Evolutionary conservation across 2,888 invertebrate species (phyloP).

Genomic region (Rotaria macrura): DNA sequence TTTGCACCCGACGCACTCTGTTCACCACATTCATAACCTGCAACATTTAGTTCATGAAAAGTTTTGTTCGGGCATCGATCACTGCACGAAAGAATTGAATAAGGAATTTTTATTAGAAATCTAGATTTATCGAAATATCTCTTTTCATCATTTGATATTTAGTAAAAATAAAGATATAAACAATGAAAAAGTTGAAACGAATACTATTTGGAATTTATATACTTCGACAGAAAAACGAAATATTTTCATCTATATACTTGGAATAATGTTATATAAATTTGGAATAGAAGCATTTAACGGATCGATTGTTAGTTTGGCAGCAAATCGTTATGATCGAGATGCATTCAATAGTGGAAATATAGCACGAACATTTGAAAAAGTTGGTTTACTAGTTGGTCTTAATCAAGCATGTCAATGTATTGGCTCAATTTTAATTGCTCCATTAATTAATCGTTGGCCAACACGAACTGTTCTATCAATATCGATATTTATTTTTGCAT

Average conservation of each 20-base stretch:
- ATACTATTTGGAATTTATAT: not conserved
- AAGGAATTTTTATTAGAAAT: too few relatives aligned
- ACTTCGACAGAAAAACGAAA: not conserved
- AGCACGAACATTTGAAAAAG: not conserved
- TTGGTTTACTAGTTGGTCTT: not conserved
- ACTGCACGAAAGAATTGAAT: too few relatives aligned
- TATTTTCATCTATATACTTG: not conserved
- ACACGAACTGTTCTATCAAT: constrained; percentile 8
- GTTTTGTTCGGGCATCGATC: too few relatives aligned
- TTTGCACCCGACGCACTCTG: too few relatives aligned
- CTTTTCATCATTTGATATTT: too few relatives aligned
- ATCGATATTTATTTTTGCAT: not conserved
- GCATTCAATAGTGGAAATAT: not conserved
- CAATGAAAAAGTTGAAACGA: not conserved
- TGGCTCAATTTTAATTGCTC: not conserved
- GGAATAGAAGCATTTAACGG: constrained; percentile 10
- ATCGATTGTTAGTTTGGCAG: not conserved
- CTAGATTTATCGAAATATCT: too few relatives aligned
- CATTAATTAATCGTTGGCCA: constrained; percentile 9
- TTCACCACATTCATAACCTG: too few relatives aligned
- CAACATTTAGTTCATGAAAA: too few relatives aligned
- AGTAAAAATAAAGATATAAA: too few relatives aligned
- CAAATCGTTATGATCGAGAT: constrained; percentile 19
- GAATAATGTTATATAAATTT: constrained; percentile 20
- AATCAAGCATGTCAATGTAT: constrained; percentile 11